Percentiles rank a stretch among this genome's conserved stretches.
Conservation (phyloP, 2,113 vertebrate species). For the Mesembrinibis cayennensis region DNA sequence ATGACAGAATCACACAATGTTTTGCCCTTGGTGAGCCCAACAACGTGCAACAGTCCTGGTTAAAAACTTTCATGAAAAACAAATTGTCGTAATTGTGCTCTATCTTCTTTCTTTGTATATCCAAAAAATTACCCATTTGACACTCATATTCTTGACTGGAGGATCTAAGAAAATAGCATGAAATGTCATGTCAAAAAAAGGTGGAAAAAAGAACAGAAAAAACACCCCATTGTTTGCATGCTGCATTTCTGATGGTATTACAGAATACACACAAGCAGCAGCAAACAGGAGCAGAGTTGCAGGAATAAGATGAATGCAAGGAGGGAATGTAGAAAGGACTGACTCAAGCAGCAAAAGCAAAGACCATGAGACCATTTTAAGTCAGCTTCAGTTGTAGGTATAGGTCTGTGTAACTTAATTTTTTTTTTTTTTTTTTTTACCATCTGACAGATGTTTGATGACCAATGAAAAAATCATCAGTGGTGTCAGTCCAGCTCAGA, state of each 20-base stretch:
- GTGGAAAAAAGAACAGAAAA: background rate
- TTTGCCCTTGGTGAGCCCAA: background rate
- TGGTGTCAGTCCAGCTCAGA: background rate
- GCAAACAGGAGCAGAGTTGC: background rate
- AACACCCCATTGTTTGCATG: accelerated
- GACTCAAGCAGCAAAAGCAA: background rate
- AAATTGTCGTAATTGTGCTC: accelerated
- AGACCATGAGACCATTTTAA: background rate
- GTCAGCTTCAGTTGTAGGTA: background rate
- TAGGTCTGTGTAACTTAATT: background rate
- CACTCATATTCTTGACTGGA: background rate
- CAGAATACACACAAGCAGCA: background rate
- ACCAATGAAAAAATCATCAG: background rate
- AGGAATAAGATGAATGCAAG: background rate
- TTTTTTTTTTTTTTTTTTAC: background rate
- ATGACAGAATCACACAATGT: no score
- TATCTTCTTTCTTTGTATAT: background rate
- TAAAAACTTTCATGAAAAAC: background rate
- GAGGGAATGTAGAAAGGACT: background rate
- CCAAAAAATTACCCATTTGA: background rate
- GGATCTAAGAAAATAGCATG: background rate
- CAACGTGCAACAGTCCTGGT: accelerated
- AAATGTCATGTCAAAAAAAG: background rate
- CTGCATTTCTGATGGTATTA: background rate
- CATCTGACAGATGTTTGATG: background rate